Percentiles rank a stretch among this genome's conserved stretches.
phyloP scores from a whole-genome alignment of 2,888 invertebrate genomes.

The Caenorhabditis sinica region DNA sequence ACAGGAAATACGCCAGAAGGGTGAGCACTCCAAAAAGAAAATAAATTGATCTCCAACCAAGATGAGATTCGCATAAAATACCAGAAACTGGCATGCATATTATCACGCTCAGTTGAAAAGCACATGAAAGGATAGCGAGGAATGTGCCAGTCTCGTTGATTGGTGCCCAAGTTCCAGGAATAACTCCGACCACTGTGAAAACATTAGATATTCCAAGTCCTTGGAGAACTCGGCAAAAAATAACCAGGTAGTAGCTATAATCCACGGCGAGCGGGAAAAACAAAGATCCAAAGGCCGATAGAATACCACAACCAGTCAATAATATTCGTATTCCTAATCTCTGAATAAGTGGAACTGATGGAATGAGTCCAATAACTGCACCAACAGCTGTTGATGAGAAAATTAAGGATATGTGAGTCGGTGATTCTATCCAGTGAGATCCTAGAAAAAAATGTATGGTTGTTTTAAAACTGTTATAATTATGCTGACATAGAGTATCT shows the following conservation, averaged over 20 bases:
- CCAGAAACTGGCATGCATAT: slow-evolving; percentile 61
- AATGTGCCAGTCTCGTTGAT: slow-evolving; percentile 35
- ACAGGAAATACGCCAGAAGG: background rate
- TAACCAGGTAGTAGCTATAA: background rate
- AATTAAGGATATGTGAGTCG: slow-evolving; percentile 32
- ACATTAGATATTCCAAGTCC: slow-evolving; percentile 27
- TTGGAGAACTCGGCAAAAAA: slow-evolving; percentile 32
- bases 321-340: slow-evolving; percentile 25
- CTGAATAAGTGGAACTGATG: slow-evolving; percentile 26
- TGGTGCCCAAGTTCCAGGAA: slow-evolving; percentile 46
- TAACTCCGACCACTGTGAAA: slow-evolving; percentile 25
- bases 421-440: slow-evolving; percentile 37
- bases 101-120: slow-evolving; percentile 50
- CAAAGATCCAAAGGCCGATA: slow-evolving; percentile 23
- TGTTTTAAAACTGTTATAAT: no score
- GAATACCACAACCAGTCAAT: slow-evolving; percentile 24
- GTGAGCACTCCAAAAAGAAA: slow-evolving; percentile 44
- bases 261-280: slow-evolving; percentile 41
- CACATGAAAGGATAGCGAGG: slow-evolving; percentile 49
- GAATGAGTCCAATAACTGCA: slow-evolving; percentile 36
- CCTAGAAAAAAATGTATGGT: slow-evolving; percentile 1
- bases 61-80: slow-evolving; percentile 39
- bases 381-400: slow-evolving; percentile 53
- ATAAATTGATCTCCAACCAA: slow-evolving; percentile 59
- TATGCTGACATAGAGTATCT: background rate